A percentile compares a stretch with the other conserved stretches of the same genome.
Conservation (phyloP, 2,888 invertebrate species). For the Oithona nana region DNA sequence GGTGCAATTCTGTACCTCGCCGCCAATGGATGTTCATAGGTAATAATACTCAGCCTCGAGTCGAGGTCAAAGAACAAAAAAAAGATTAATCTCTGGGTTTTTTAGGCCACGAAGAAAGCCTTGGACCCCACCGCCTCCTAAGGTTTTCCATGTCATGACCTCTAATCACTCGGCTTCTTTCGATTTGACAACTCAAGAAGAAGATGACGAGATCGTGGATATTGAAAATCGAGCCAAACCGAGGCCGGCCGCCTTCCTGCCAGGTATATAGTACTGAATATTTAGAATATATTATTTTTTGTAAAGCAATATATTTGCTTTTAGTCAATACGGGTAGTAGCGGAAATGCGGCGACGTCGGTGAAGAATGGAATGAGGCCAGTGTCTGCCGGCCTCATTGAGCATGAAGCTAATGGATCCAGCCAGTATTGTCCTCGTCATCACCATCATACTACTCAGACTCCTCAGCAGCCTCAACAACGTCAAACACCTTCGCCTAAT, state of each 20-base stretch:
- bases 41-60: neutral
- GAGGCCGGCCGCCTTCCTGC: neutral
- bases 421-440: neutral
- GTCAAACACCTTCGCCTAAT: conserved; percentile 29
- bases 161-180: neutral
- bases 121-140: neutral
- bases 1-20: conserved; percentile 73
- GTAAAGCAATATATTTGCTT: neutral
- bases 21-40: conserved; percentile 70
- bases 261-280: neutral
- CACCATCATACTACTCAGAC: neutral
- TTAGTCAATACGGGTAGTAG: neutral
- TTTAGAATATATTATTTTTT: neutral
- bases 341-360: no score
- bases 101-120: neutral
- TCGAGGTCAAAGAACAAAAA: neutral
- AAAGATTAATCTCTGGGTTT: neutral
- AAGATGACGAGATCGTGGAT: neutral
- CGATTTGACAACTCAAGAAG: neutral
- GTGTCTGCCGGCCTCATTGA: no score
- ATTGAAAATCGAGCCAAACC: neutral
- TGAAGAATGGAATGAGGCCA: no score
- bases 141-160: neutral
- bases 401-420: neutral
- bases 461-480: neutral